A percentile compares a stretch with the other conserved stretches of the same genome.
Conservation (phyloP, 2,888 invertebrate genomes). For the Saturnia japonica region DNA sequence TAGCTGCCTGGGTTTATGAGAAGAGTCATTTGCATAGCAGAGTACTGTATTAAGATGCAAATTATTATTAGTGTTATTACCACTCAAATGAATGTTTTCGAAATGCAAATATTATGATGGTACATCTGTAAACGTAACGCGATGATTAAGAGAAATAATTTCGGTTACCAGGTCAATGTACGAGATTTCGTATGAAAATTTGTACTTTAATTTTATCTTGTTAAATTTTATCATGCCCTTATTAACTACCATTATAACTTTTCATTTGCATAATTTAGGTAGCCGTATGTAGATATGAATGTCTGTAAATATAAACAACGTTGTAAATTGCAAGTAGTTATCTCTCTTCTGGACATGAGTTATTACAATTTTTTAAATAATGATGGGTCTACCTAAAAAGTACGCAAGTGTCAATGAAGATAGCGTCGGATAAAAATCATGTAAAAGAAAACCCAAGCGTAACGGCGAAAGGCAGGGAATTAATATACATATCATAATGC, state of each 20-base stretch:
- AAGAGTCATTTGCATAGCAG: constrained; percentile 17
- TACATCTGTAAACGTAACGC: neutral
- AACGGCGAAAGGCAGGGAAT: neutral
- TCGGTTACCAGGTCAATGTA: constrained; percentile 27
- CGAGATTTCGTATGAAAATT: constrained; percentile 14
- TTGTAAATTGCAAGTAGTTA: neutral
- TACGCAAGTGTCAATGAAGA: neutral
- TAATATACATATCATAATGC: neutral
- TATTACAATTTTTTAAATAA: neutral
- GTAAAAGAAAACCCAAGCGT: neutral
- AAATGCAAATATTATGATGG: constrained; percentile 18
- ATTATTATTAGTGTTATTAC: constrained; percentile 20
- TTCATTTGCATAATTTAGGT: constrained; percentile 7
- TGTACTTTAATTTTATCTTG: constrained; percentile 6
- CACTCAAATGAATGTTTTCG: constrained; percentile 15
- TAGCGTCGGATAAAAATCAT: neutral
- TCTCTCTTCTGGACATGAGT: neutral
- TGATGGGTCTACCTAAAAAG: neutral
- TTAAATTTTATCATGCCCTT: constrained; percentile 15
- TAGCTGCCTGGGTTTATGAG: constrained; percentile 8
- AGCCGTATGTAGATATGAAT: constrained; percentile 4
- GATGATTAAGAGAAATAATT: constrained; percentile 22
- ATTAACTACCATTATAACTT: constrained; percentile 3
- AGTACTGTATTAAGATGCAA: constrained; percentile 17
- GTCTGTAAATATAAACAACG: neutral